Conservation (phyloP, 2,113 vertebrate genomes). For the Alces alces region DNA sequence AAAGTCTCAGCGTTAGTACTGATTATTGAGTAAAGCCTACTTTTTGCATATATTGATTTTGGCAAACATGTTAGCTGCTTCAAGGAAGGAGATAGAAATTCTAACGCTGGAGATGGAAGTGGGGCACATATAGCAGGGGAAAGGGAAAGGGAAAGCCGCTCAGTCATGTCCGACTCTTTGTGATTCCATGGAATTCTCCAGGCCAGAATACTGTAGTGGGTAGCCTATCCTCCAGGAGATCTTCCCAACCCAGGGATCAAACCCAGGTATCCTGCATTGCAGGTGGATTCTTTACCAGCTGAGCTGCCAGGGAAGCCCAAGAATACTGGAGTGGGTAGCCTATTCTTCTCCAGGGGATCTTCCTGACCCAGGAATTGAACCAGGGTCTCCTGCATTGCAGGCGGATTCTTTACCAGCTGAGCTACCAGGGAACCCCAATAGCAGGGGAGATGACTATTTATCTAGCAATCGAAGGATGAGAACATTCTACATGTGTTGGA, state of each 20-base stretch:
- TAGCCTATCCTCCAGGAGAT: background rate
- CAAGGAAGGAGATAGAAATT: background rate
- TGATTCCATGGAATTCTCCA: background rate
- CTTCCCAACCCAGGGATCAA: background rate
- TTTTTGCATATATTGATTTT: background rate
- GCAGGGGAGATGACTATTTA: background rate
- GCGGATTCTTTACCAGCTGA: background rate
- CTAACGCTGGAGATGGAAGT: accelerated
- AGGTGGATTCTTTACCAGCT: background rate
- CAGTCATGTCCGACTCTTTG: background rate
- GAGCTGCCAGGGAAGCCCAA: background rate
- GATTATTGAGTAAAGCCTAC: background rate
- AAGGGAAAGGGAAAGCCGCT: background rate
- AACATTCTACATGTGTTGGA: background rate
- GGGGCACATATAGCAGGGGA: background rate
- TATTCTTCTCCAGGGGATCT: background rate
- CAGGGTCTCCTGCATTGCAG: background rate
- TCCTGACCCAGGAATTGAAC: background rate
- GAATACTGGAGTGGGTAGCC: background rate
- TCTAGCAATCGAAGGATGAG: background rate
- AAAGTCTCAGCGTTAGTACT: background rate
- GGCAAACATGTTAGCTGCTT: background rate
- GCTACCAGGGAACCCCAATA: background rate
- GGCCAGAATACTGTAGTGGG: background rate
- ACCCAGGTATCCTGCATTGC: background rate